Percentiles rank a stretch among this genome's conserved stretches.
Evolutionary conservation across 30 jellyfish, hydroid and myxozoan genomes (phyloP).

Genomic region (Aurelia coerulea): DNA sequence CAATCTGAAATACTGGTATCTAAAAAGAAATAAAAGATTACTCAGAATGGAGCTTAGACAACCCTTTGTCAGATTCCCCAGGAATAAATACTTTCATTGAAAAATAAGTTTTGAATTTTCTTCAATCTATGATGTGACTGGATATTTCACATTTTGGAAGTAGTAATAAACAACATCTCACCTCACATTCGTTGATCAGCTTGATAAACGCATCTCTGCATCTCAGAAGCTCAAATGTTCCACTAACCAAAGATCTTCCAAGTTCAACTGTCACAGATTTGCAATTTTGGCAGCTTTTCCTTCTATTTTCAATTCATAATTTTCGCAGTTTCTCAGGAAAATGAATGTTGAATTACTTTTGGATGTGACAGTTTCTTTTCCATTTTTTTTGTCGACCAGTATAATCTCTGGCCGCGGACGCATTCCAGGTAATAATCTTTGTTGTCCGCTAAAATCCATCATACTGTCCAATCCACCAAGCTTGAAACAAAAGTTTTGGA

Average conservation of each 20-base stretch:
- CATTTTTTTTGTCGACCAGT: conserved; percentile 52
- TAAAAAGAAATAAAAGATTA: conserved; percentile 15
- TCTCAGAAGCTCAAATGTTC: conserved; percentile 74
- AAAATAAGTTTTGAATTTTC: too few species aligned
- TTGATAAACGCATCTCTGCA: conserved; percentile 36
- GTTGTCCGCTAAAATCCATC: conserved; percentile 49
- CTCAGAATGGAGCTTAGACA: too few species aligned
- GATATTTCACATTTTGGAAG: too few species aligned
- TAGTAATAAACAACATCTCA: not conserved
- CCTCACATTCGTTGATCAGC: conserved; percentile 70
- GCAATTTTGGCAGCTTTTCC: conserved; percentile 91
- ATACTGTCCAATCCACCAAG: not conserved
- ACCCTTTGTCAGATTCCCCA: too few species aligned
- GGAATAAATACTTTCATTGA: too few species aligned
- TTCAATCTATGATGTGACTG: too few species aligned
- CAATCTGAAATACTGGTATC: conserved; percentile 85
- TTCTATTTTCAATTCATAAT: conserved; percentile 53
- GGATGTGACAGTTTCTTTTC: conserved; percentile 57
- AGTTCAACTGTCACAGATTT: conserved; percentile 27
- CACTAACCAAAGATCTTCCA: conserved; percentile 72
- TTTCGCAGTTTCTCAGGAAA: conserved; percentile 66
- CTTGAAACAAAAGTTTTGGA: too few species aligned
- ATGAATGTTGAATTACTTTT: conserved; percentile 77
- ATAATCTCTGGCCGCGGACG: conserved; percentile 79
- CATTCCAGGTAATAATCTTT: conserved; percentile 86